These are phyloP conservation scores for Limnephilus marmoratus DNA, from an alignment of 2,888 invertebrate genomes.

Conservation along the genomic window DNA sequence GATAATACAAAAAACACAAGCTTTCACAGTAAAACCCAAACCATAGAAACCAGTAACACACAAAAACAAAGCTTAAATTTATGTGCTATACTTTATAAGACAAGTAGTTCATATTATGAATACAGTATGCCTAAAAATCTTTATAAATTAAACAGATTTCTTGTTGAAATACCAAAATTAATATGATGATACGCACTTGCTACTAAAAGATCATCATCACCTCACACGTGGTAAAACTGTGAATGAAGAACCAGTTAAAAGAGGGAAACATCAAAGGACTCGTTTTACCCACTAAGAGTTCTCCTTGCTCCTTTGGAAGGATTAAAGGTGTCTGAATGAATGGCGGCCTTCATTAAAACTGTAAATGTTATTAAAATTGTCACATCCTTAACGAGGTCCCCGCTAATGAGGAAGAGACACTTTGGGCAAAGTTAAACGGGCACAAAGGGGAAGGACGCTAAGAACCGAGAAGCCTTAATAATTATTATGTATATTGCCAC, in stretches of 20 bases:
- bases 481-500: background rate
- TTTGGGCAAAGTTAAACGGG: background rate
- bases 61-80: background rate
- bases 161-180: background rate
- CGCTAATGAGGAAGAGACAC: constrained; percentile 15
- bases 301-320: constrained; percentile 2
- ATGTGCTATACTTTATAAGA: background rate
- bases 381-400: constrained; percentile 12
- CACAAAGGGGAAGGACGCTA: background rate
- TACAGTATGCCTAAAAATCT: background rate
- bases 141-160: background rate
- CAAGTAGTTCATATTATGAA: no score
- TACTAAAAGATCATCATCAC: constrained; percentile 4
- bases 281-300: background rate
- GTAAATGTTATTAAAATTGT: constrained; percentile 27
- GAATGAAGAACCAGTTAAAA: constrained; percentile 10
- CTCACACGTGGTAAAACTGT: background rate
- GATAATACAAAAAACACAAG: background rate
- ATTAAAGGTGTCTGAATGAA: constrained; percentile 20
- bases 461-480: background rate
- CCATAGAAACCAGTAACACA: background rate
- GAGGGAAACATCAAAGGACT: background rate
- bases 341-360: constrained; percentile 24
- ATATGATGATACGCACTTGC: background rate
- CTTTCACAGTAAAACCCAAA: background rate